A percentile compares a stretch with the other conserved stretches of the same genome.
These are phyloP conservation scores for Thysanoteuthis rhombus DNA, from an alignment of 2,888 invertebrate genomes.

Conservation along the genomic window DNA sequence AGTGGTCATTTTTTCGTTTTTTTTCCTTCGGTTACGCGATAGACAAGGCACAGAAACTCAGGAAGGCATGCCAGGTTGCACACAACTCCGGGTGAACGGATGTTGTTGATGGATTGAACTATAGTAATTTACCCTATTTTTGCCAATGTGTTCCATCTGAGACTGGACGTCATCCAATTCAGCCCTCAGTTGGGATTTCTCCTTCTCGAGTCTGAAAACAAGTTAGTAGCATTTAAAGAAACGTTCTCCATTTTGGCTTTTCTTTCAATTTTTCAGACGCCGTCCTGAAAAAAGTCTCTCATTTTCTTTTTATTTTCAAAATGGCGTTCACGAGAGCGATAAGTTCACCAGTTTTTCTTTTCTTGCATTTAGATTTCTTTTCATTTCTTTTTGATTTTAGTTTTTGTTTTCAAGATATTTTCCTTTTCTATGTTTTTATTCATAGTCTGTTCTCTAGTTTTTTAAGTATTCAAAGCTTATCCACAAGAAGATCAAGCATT, in stretches of 20 bases:
- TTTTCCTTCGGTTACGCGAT: not conserved
- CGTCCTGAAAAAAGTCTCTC: not conserved
- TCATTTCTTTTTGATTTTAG: too few relatives aligned
- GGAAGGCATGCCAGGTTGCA: not conserved
- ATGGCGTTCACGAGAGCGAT: not conserved
- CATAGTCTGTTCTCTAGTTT: too few relatives aligned
- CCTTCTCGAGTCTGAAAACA: constrained; percentile 87
- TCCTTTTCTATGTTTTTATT: too few relatives aligned
- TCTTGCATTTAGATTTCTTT: too few relatives aligned
- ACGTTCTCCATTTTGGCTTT: constrained; percentile 17
- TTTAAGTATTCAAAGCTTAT: too few relatives aligned
- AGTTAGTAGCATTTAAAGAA: not conserved
- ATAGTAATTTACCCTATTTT: constrained; percentile 89
- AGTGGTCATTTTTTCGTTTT: not conserved
- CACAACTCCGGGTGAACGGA: not conserved
- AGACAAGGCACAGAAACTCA: not conserved
- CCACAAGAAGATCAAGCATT: too few relatives aligned
- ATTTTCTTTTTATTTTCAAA: not conserved
- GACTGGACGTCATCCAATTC: constrained; percentile 98
- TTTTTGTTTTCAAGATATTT: too few relatives aligned
- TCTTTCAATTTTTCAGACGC: constrained; percentile 30
- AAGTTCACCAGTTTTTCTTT: too few relatives aligned
- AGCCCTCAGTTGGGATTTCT: constrained; percentile 96
- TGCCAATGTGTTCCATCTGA: constrained; percentile 95
- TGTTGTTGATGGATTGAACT: not conserved